Evolutionary conservation across 2,888 invertebrate species (phyloP).

Genomic region (Ceraclea dissimilis): DNA sequence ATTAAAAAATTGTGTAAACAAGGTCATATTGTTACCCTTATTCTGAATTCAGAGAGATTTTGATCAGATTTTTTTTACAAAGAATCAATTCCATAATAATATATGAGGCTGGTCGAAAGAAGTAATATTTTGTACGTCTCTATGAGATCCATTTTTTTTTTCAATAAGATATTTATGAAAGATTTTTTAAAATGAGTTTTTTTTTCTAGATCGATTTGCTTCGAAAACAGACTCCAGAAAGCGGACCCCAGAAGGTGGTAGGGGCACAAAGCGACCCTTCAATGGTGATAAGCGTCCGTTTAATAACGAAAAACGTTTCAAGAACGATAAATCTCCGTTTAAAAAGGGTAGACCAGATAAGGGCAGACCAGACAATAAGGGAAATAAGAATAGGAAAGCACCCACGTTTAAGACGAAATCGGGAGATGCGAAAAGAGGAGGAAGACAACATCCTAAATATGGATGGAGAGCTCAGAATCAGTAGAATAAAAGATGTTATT

Average conservation of each 20-base stretch:
- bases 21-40: too few relatives aligned
- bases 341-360: slow-evolving; percentile 8
- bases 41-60: too few relatives aligned
- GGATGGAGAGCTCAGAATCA: slow-evolving; percentile 27
- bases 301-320: not conserved
- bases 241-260: not conserved
- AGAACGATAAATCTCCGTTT: slow-evolving; percentile 1
- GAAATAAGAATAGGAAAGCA: slow-evolving; percentile 17
- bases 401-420: too few relatives aligned
- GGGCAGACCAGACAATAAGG: slow-evolving; percentile 27
- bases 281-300: not conserved
- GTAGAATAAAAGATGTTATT: not conserved
- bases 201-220: not conserved
- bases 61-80: too few relatives aligned
- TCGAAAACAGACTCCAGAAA: not conserved
- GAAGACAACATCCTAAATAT: slow-evolving; percentile 25
- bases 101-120: too few relatives aligned
- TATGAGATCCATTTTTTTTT: too few relatives aligned
- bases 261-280: not conserved
- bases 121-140: too few relatives aligned
- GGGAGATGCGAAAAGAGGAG: slow-evolving; percentile 26
- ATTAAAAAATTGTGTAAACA: too few relatives aligned
- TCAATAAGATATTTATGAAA: too few relatives aligned
- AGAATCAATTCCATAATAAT: too few relatives aligned
- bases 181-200: too few relatives aligned